A percentile compares a stretch with the other conserved stretches of the same genome.
Evolutionary conservation across 2,797 vertebrate species (phyloP).

Genomic region (Artibeus jamaicensis): DNA sequence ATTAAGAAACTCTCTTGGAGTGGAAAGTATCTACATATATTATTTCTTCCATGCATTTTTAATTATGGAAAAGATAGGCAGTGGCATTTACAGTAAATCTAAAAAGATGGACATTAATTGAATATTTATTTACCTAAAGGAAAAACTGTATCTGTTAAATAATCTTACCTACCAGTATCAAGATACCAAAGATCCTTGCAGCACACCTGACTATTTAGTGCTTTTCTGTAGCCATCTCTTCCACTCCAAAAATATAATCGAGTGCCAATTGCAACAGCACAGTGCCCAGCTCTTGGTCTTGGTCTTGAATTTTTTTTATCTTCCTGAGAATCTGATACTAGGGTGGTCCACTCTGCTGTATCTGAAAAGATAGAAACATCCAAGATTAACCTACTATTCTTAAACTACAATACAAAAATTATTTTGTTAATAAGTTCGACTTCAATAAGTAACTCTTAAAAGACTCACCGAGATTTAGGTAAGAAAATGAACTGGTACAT

Average conservation of each 20-base stretch:
- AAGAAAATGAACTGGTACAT: conserved; percentile 92
- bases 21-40: neutral
- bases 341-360: conserved; percentile 89
- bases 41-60: conserved; percentile 24
- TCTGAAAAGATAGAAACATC: conserved; percentile 82
- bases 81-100: neutral
- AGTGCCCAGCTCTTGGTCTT: conserved; percentile 94
- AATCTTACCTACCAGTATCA: conserved; percentile 92
- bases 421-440: neutral
- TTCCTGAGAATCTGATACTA: conserved; percentile 87
- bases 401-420: conserved; percentile 23
- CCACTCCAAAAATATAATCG: conserved; percentile 98
- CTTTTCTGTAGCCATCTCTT: conserved; percentile 95
- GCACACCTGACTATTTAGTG: conserved; percentile 97
- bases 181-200: conserved; percentile 99
- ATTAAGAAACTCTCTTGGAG: neutral
- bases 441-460: conserved; percentile 33
- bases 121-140: conserved; percentile 11
- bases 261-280: conserved; percentile 89
- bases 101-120: neutral
- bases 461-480: conserved; percentile 93
- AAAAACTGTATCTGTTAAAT: conserved; percentile 32
- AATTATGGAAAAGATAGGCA: conserved; percentile 1
- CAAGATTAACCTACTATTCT: neutral
- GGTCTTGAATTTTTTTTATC: conserved; percentile 88